Evolutionary conservation across 2,113 vertebrate genomes (phyloP).

Genomic region (Macquaria australasica): DNA sequence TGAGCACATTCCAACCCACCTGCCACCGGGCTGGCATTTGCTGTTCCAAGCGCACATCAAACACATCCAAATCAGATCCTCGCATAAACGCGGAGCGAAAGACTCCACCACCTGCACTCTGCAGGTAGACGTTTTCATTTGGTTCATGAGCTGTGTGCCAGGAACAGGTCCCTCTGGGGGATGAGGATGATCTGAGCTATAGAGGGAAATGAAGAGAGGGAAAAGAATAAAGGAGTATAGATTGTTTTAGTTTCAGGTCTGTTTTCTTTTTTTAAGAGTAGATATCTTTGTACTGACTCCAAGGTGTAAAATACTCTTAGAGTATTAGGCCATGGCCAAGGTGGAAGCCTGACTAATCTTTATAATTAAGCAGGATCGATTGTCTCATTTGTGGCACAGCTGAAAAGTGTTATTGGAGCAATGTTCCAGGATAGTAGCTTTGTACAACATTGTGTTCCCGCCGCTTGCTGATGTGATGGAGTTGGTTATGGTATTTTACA

Average conservation of each 20-base stretch:
- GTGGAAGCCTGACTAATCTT: slow-evolving; percentile 72
- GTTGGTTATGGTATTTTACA: slow-evolving; percentile 70
- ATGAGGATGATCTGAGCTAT: slow-evolving; percentile 54
- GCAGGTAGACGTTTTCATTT: slow-evolving; percentile 70
- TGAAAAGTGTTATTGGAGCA: slow-evolving; percentile 69
- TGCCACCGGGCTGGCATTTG: slow-evolving; percentile 70
- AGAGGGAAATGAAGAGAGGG: slow-evolving; percentile 46
- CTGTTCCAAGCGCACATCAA: slow-evolving; percentile 77
- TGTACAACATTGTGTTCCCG: slow-evolving; percentile 73
- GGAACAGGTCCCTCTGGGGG: slow-evolving; percentile 43
- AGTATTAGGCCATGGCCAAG: slow-evolving; percentile 17
- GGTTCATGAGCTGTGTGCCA: slow-evolving; percentile 48
- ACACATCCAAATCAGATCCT: slow-evolving; percentile 73
- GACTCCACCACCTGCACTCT: slow-evolving; percentile 70
- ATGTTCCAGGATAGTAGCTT: slow-evolving; percentile 63
- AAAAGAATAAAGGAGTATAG: slow-evolving; percentile 13
- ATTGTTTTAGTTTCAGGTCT: slow-evolving; percentile 35
- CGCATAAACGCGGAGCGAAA: slow-evolving; percentile 48
- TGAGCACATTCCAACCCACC: slow-evolving; percentile 80
- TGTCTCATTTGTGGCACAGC: slow-evolving; percentile 66
- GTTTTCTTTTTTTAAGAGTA: slow-evolving; percentile 17
- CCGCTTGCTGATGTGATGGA: slow-evolving; percentile 66
- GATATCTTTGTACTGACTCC: slow-evolving; percentile 39
- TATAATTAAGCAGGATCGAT: slow-evolving; percentile 75
- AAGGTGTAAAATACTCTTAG: slow-evolving; percentile 41